These are phyloP conservation scores for Chrysomallon squamiferum DNA, from an alignment of 1,140 invertebrate species.

Conservation along the genomic window DNA sequence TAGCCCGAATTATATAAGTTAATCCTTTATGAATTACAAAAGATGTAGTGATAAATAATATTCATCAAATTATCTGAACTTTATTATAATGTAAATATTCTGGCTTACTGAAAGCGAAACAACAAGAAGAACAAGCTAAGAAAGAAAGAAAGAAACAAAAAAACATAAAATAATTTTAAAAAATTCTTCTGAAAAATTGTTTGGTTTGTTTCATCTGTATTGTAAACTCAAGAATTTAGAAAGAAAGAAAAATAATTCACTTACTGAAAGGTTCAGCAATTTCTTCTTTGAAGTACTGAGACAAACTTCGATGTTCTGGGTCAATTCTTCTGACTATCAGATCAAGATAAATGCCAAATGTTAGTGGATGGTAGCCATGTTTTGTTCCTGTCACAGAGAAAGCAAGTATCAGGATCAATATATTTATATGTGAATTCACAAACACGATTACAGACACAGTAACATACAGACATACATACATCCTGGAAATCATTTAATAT, in stretches of 20 bases:
- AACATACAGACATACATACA: too few relatives aligned
- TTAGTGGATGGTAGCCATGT: slow-evolving; percentile 61
- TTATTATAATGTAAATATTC: neutral
- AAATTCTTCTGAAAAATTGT: neutral
- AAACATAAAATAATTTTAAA: too few relatives aligned
- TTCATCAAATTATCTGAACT: neutral
- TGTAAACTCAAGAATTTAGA: neutral
- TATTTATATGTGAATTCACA: neutral
- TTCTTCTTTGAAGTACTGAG: slow-evolving; percentile 61
- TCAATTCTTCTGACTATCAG: slow-evolving; percentile 61
- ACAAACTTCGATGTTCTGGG: slow-evolving; percentile 49
- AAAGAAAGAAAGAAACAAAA: too few relatives aligned
- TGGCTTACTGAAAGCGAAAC: too few relatives aligned
- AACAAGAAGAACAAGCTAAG: neutral
- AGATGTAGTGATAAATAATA: too few relatives aligned
- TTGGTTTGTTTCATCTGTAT: neutral
- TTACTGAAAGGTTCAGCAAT: slow-evolving; percentile 60
- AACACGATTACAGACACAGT: neutral
- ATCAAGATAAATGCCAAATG: slow-evolving; percentile 60
- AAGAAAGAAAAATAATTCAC: too few relatives aligned
- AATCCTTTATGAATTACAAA: too few relatives aligned
- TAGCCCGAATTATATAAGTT: too few relatives aligned
- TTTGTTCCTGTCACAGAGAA: slow-evolving; percentile 32
- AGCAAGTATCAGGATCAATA: neutral
- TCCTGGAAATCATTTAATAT: too few relatives aligned